phyloP scores from a whole-genome alignment of 2,113 vertebrate genomes.

The Hippolais icterina region DNA sequence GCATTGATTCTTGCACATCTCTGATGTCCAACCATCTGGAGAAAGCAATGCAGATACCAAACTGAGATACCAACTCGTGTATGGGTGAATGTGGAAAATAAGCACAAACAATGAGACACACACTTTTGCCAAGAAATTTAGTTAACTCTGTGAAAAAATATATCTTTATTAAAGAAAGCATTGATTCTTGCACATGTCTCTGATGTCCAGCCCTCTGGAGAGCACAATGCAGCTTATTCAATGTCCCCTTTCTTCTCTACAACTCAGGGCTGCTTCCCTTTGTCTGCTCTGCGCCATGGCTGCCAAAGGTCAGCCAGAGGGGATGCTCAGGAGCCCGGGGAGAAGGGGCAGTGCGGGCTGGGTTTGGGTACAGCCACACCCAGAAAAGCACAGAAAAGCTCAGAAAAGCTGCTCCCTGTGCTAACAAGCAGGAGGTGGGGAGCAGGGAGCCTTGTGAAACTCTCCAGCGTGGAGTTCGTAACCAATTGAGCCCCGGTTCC shows the following conservation, averaged over 20 bases:
- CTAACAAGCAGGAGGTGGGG: conserved; percentile 38
- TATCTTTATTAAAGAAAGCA: not conserved
- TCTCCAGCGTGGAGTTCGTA: conserved; percentile 27
- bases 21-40: not conserved
- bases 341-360: conserved; percentile 18
- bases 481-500: conserved; percentile 52
- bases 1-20: not conserved
- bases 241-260: not conserved
- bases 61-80: not conserved
- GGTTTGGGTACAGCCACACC: conserved; percentile 47
- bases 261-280: not conserved
- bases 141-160: not conserved
- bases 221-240: not conserved
- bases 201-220: not conserved
- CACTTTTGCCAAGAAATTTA: rapidly evolving
- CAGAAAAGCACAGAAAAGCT: not conserved
- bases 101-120: not conserved
- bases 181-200: not conserved
- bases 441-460: conserved; percentile 25
- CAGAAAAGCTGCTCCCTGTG: conserved; percentile 14
- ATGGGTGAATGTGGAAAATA: not conserved
- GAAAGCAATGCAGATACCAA: not conserved
- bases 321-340: conserved; percentile 41
- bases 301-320: conserved; percentile 55
- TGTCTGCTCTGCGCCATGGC: not conserved